Evolutionary conservation across 2,888 invertebrate genomes (phyloP).

Genomic region (Cantharis lateralis): DNA sequence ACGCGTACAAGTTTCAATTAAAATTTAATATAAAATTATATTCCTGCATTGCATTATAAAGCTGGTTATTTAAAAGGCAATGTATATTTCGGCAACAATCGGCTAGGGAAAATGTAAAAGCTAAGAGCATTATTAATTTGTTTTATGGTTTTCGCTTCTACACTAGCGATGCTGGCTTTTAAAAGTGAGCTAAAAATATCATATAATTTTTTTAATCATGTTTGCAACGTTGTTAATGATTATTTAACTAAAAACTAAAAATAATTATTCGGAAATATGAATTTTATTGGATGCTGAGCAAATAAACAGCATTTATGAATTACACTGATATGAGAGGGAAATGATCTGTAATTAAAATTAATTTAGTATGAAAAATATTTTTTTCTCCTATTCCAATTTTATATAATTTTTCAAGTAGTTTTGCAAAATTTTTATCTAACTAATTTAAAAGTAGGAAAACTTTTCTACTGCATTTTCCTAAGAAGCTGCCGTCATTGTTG

Average conservation of each 20-base stretch:
- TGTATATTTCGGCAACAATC: background rate
- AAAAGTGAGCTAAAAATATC: background rate
- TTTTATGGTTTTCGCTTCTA: background rate
- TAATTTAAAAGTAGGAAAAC: background rate
- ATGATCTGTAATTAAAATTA: too few relatives aligned
- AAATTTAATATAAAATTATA: background rate
- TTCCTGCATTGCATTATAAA: background rate
- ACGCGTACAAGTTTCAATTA: background rate
- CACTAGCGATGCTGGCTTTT: background rate
- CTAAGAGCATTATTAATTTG: background rate
- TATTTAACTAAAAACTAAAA: background rate
- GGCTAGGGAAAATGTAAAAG: background rate
- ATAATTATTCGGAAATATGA: background rate
- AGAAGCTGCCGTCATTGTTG: background rate
- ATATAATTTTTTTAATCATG: background rate
- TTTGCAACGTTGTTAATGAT: background rate
- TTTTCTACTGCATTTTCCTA: background rate
- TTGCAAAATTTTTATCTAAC: too few relatives aligned
- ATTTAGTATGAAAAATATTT: too few relatives aligned
- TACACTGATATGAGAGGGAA: background rate
- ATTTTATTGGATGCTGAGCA: background rate
- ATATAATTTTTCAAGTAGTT: too few relatives aligned
- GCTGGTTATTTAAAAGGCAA: background rate
- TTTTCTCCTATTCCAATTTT: too few relatives aligned
- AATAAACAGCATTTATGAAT: background rate